Conservation (phyloP, 2,113 vertebrate species). For the Corapipo altera region DNA sequence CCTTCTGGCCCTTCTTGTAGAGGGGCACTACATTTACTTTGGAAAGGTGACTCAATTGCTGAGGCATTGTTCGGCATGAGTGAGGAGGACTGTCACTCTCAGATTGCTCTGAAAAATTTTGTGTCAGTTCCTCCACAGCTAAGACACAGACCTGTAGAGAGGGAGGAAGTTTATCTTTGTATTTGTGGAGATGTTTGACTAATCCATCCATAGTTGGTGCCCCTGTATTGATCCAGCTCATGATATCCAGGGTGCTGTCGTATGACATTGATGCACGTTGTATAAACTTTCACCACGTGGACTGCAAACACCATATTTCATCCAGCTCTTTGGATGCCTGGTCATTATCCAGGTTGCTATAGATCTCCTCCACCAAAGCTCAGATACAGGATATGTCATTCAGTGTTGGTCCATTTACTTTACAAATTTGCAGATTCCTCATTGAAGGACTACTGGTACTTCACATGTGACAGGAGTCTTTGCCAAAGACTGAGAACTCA, state of each 20-base stretch:
- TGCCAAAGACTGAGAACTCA: background rate
- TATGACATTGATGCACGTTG: background rate
- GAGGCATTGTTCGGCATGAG: background rate
- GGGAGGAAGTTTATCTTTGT: background rate
- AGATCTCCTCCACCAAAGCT: background rate
- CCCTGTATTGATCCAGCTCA: background rate
- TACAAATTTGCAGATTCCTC: background rate
- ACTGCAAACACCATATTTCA: background rate
- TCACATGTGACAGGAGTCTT: background rate
- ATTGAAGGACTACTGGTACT: background rate
- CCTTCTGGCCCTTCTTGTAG: background rate
- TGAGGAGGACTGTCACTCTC: background rate
- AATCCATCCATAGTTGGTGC: background rate
- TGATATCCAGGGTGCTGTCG: background rate
- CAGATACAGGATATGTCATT: background rate
- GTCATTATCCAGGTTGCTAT: background rate
- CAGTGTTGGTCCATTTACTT: background rate
- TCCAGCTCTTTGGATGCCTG: background rate
- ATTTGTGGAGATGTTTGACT: background rate
- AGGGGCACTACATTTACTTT: background rate
- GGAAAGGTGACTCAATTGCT: background rate
- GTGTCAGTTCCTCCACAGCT: background rate
- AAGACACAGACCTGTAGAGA: background rate
- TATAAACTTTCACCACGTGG: background rate
- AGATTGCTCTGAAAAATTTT: background rate